Evolutionary conservation across 2,888 invertebrate species (phyloP), one percentile per base, ranked within the genome.

Genomic region (Nezara viridula): DNA sequence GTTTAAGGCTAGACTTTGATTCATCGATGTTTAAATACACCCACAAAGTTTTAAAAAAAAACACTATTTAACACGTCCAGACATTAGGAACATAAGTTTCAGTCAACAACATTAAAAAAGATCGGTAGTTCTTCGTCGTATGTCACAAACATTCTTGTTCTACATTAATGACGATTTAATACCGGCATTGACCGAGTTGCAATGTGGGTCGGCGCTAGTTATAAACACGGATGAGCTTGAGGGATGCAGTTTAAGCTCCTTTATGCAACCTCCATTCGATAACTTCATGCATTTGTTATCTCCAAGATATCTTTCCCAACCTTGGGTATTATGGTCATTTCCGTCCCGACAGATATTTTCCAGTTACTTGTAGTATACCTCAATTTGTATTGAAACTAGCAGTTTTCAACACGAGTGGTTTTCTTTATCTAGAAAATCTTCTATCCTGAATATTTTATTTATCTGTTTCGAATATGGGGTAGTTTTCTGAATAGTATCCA

Each of bases 141-240:
- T 37, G 66, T 27, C 32, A 5, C 66, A 37, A 66, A 27, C 27
- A 32, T 21, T 19, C 0, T 73, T 19, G 37, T 37, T 2, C 1
- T 32, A 19, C 19, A 37, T 37, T 73, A 73, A 73, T 73, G 66
- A 73, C 32, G 32, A 73, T 73, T 73, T 73, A 73, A 32, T 19
- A 7, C 66, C 37, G 66, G 66, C 66, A 73, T 73, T 73, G 66
- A 73, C 66, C 66, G 37, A 73, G 66, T 73, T 73, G 66, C 37
- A 37, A 73, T 73, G 32, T 73, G 66, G 66, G 66, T 73, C 66
- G 66, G 32, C 19, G 2, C 32, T 7, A 19, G 37, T 37, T 37
- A 73, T 37, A 73, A 73, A 73, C 37, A 73, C 32, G 66, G 66
- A 73, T 73, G 66, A 37, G 66, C 66, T 37, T 37, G 1, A 73